Percentiles rank a stretch among this genome's conserved stretches.
These are phyloP conservation scores for Ochotona curzoniae DNA, from an alignment of 2,113 vertebrate genomes.

Conservation along the genomic window DNA sequence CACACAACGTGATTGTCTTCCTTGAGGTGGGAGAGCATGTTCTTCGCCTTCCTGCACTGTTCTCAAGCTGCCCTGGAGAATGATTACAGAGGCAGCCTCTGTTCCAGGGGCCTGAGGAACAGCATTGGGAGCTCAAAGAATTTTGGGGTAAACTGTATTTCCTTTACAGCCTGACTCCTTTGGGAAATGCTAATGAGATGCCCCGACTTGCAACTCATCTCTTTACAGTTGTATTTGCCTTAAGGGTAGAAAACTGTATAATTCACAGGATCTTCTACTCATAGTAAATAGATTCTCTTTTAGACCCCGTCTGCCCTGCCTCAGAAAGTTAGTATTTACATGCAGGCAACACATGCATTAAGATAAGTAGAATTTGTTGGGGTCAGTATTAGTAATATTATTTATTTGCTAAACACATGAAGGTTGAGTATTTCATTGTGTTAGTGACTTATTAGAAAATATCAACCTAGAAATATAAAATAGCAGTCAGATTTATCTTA, in stretches of 20 bases:
- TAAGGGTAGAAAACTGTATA: neutral
- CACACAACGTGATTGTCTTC: neutral
- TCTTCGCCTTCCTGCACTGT: neutral
- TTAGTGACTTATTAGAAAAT: constrained; percentile 21
- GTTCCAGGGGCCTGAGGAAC: neutral
- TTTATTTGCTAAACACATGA: neutral
- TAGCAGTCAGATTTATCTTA: neutral
- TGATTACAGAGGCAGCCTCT: neutral
- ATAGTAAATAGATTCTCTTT: too few species aligned
- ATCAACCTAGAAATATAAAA: neutral
- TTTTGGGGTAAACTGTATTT: neutral
- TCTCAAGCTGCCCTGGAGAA: neutral
- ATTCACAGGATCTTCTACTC: neutral
- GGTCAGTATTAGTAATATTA: neutral
- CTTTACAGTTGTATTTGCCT: neutral
- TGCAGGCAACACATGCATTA: neutral
- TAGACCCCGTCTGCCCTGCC: neutral
- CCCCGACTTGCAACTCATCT: neutral
- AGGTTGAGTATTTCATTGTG: neutral
- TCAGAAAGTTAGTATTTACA: neutral
- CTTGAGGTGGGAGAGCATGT: neutral
- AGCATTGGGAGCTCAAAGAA: neutral
- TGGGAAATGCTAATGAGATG: neutral
- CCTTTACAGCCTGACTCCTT: neutral
- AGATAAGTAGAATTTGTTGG: neutral